Conservation (phyloP, 2,888 invertebrate genomes). For the Folsomia candida region DNA sequence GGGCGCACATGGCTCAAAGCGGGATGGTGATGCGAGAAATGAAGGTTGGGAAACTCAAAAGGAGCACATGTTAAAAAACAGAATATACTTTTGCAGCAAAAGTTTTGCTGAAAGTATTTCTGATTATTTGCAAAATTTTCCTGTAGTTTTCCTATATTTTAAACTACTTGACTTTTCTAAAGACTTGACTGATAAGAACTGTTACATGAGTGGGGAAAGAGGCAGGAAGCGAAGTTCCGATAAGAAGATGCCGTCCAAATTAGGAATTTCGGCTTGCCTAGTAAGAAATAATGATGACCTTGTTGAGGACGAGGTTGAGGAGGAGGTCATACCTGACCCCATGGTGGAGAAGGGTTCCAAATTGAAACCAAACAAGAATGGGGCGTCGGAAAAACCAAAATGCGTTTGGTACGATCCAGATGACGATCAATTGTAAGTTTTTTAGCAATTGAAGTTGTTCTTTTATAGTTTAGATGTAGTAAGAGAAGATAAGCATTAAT, state of each 20-base stretch:
- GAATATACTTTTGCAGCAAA: too few species aligned
- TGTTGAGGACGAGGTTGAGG: not conserved
- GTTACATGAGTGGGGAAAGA: slow-evolving; percentile 19
- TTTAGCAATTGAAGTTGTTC: not conserved
- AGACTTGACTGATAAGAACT: not conserved
- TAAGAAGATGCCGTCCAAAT: not conserved
- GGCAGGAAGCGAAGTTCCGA: not conserved
- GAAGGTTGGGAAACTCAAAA: too few species aligned
- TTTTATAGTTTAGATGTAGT: not conserved
- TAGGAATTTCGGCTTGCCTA: not conserved
- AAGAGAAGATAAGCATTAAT: not conserved
- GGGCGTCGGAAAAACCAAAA: not conserved
- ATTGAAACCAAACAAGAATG: too few species aligned
- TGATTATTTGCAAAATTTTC: too few species aligned
- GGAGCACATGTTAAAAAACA: too few species aligned
- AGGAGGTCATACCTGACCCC: not conserved
- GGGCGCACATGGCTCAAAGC: too few species aligned
- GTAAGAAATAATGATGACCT: too few species aligned
- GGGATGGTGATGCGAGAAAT: too few species aligned
- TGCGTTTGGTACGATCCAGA: slow-evolving; percentile 35
- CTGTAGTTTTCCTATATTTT: too few species aligned
- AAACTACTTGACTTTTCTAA: too few species aligned
- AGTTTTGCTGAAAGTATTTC: too few species aligned
- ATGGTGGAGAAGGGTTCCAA: too few species aligned
- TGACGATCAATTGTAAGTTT: slow-evolving; percentile 39